Evolutionary conservation across 2,797 vertebrate genomes (phyloP).

Genomic region (Oreochromis grahami): DNA sequence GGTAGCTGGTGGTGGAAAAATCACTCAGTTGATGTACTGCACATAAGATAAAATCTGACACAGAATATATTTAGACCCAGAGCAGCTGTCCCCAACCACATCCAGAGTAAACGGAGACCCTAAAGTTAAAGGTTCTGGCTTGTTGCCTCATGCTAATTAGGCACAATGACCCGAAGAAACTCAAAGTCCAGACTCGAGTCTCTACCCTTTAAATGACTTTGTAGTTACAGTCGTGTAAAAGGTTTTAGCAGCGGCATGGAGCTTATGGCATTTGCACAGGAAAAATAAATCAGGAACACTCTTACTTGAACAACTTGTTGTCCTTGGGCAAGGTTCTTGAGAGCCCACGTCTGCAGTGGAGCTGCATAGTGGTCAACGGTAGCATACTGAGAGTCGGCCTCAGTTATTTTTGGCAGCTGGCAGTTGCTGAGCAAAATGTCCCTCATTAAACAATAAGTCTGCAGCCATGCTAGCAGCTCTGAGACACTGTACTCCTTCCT

Average conservation of each 20-base stretch:
- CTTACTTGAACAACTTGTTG: not conserved
- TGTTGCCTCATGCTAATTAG: not conserved
- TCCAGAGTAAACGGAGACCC: not conserved
- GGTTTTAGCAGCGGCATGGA: not conserved
- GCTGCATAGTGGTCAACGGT: constrained; percentile 21
- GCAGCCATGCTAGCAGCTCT: not conserved
- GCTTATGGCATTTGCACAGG: not conserved
- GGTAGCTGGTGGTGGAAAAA: not conserved
- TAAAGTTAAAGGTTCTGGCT: not conserved
- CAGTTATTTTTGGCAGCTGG: constrained; percentile 28
- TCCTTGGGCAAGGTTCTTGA: constrained; percentile 15
- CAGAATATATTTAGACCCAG: not conserved
- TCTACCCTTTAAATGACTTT: not conserved
- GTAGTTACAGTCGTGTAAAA: not conserved
- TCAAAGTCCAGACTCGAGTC: not conserved
- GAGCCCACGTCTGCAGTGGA: constrained; percentile 13
- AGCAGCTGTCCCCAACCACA: not conserved
- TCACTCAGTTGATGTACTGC: not conserved
- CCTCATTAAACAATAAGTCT: not conserved
- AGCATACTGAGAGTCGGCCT: not conserved
- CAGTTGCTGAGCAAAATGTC: constrained; percentile 21
- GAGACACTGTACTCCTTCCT: not conserved
- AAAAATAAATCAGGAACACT: constrained; percentile 1
- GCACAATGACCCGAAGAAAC: not conserved
- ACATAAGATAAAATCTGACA: not conserved